Conservation (phyloP, 23 tunicate genomes). For the Clavelina lepadiformis region DNA sequence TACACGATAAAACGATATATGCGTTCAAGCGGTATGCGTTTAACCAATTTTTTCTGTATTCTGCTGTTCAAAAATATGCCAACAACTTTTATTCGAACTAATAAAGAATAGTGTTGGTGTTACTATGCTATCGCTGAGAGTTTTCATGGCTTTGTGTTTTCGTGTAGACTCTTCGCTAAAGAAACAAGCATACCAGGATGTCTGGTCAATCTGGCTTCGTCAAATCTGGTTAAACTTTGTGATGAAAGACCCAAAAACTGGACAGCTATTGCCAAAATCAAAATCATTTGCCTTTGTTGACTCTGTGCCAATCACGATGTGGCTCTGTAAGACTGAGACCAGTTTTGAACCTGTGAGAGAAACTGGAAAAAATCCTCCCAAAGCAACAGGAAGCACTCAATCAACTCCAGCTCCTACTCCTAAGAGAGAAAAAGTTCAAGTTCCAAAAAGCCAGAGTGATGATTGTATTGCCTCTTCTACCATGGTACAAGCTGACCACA, state of each 20-base stretch:
- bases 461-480: no score
- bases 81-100: no score
- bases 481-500: no score
- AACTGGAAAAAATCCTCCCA: no score
- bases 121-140: no score
- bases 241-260: slow-evolving; percentile 3
- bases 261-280: background rate
- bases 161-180: slow-evolving; percentile 46
- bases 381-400: no score
- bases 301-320: slow-evolving; percentile 61
- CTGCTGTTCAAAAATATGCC: no score
- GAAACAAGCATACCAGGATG: slow-evolving; percentile 44
- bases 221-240: slow-evolving; percentile 84
- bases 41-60: slow-evolving; percentile 7
- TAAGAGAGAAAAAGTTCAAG: no score
- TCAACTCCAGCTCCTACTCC: no score
- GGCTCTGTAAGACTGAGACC: slow-evolving; percentile 48
- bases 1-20: slow-evolving; percentile 7
- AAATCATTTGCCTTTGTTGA: slow-evolving; percentile 52
- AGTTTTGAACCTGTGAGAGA: no score
- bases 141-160: background rate
- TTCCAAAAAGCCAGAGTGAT: no score
- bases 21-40: slow-evolving; percentile 10
- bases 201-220: slow-evolving; percentile 73
- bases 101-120: no score